phyloP scores from a whole-genome alignment of 2,797 vertebrate species.

The Dermochelys coriacea region DNA sequence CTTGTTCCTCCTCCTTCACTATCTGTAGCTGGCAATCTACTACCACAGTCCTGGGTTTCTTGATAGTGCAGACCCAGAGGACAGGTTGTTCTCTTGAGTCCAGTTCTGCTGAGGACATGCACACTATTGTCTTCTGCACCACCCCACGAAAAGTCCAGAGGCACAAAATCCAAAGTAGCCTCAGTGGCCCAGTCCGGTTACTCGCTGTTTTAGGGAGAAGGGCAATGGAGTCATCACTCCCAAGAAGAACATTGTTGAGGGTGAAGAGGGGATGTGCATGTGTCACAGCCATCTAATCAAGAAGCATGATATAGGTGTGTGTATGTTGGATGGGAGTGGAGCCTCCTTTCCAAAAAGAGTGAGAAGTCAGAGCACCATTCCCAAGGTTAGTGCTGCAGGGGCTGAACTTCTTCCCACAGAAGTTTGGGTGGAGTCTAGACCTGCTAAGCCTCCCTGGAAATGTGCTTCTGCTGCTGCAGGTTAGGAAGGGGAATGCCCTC shows the following conservation, averaged over 20 bases:
- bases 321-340: background rate
- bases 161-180: background rate
- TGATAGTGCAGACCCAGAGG: background rate
- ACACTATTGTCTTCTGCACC: constrained; percentile 1
- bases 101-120: background rate
- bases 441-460: background rate
- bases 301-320: background rate
- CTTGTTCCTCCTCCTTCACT: constrained; percentile 41
- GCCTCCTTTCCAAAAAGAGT: background rate
- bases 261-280: background rate
- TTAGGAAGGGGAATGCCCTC: background rate
- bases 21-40: constrained; percentile 43
- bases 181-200: background rate
- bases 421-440: background rate
- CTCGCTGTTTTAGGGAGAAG: background rate
- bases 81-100: background rate
- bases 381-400: background rate
- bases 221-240: background rate
- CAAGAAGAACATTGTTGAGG: background rate
- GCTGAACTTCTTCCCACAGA: background rate
- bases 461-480: background rate
- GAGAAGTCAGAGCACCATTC: background rate
- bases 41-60: constrained; percentile 37
- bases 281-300: background rate
- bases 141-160: background rate